Percentiles rank a stretch among this genome's conserved stretches.
These are phyloP conservation scores for Drosophila aff. DNA, from an alignment of 1,140 invertebrate genomes.

Conservation along the genomic window DNA sequence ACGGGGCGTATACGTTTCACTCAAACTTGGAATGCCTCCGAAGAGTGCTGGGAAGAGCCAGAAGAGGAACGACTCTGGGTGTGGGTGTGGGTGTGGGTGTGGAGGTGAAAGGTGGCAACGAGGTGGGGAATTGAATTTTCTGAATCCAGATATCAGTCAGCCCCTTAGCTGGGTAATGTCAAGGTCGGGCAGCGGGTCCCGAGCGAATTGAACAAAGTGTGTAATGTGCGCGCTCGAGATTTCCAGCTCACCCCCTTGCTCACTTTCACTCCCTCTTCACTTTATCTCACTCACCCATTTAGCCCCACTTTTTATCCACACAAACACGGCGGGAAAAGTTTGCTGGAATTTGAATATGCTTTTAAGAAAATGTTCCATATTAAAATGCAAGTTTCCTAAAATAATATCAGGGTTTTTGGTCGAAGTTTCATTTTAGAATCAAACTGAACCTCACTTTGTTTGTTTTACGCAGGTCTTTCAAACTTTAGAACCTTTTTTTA, in stretches of 20 bases:
- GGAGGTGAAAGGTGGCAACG: constrained; percentile 12
- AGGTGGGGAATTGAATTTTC: constrained; percentile 37
- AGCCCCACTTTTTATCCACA: constrained; percentile 2
- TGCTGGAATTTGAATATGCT: neutral
- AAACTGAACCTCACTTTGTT: too few relatives aligned
- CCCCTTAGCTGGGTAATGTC: constrained; percentile 33
- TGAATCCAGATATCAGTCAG: constrained; percentile 36
- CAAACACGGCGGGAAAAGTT: constrained; percentile 5
- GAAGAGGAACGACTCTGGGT: neutral
- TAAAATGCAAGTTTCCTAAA: neutral
- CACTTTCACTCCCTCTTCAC: neutral
- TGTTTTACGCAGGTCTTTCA: neutral
- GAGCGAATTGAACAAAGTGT: constrained; percentile 59
- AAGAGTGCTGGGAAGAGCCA: neutral
- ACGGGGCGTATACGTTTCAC: constrained; percentile 43
- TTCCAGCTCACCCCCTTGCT: constrained; percentile 30
- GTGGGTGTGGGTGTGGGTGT: neutral
- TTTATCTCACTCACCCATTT: constrained; percentile 13
- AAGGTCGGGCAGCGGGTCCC: constrained; percentile 40
- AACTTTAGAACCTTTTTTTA: neutral
- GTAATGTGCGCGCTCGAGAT: constrained; percentile 73
- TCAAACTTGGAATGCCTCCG: constrained; percentile 7
- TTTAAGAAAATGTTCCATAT: neutral
- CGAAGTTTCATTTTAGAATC: too few relatives aligned
- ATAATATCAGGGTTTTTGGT: neutral